Conservation (phyloP, 2,113 vertebrate species). For the Zootoca vivipara region DNA sequence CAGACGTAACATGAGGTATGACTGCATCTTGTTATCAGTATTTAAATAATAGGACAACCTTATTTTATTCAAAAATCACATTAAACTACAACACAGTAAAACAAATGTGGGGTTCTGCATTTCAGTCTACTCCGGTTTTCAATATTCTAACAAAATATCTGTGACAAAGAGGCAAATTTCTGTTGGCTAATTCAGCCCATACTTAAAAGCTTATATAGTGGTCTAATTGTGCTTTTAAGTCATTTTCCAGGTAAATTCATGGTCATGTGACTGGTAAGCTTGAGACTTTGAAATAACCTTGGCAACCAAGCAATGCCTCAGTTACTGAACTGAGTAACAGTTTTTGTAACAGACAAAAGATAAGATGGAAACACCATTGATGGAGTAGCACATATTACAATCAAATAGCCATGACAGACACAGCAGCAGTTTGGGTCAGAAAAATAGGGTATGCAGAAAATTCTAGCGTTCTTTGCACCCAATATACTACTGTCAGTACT, state of each 20-base stretch:
- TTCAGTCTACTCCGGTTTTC: constrained; percentile 33
- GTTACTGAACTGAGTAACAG: not conserved
- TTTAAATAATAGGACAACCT: constrained; percentile 54
- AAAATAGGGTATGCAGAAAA: not conserved
- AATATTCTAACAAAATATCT: constrained; percentile 36
- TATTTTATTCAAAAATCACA: constrained; percentile 50
- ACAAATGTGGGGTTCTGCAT: constrained; percentile 29
- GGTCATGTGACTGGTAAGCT: not conserved
- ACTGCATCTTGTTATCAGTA: constrained; percentile 31
- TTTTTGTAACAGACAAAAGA: not conserved
- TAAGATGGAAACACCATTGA: not conserved
- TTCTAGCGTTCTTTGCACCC: not conserved
- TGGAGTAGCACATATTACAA: not conserved
- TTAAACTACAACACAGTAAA: constrained; percentile 53
- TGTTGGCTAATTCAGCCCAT: constrained; percentile 29
- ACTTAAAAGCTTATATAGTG: constrained; percentile 48
- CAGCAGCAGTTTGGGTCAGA: not conserved
- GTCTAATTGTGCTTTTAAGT: not conserved
- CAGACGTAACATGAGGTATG: too few species aligned
- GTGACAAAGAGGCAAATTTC: constrained; percentile 43
- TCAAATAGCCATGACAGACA: not conserved
- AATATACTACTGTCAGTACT: not conserved
- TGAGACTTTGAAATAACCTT: not conserved
- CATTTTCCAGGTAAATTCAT: not conserved
- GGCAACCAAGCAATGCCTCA: not conserved